Conservation (phyloP, 2,113 vertebrate genomes). For the Etheostoma cragini region DNA sequence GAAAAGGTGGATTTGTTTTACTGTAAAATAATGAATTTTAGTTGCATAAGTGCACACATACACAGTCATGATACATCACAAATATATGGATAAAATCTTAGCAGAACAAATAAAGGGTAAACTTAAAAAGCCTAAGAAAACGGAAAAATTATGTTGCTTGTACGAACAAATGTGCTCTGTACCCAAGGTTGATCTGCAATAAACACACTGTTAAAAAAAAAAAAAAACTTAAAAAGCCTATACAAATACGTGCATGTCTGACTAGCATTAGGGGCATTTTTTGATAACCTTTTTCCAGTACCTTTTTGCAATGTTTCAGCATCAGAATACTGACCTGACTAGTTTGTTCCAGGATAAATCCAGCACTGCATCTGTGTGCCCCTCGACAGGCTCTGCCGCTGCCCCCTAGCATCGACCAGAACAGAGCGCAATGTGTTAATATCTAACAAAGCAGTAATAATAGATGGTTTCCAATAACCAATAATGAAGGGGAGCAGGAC, state of each 20-base stretch:
- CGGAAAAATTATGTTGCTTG: too few species aligned
- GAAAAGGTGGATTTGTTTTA: background rate
- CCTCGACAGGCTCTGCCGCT: slow-evolving; percentile 83
- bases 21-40: background rate
- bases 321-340: slow-evolving; percentile 83
- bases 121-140: too few species aligned
- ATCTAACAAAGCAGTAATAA: background rate
- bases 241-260: background rate
- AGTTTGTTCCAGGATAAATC: slow-evolving; percentile 97
- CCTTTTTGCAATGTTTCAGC: background rate
- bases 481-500: background rate
- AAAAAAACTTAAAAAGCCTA: too few species aligned
- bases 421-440: background rate
- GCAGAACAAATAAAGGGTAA: background rate
- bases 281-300: background rate
- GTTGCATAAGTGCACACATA: background rate
- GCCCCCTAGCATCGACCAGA: slow-evolving; percentile 75
- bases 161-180: too few species aligned
- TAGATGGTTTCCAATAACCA: too few species aligned
- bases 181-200: too few species aligned
- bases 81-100: background rate
- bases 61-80: background rate
- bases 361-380: slow-evolving; percentile 92
- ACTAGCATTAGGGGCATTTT: background rate
- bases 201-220: too few species aligned